A percentile compares a stretch with the other conserved stretches of the same genome.
phyloP scores from a whole-genome alignment of 2,113 vertebrate genomes.

The Oreochromis spilurus region DNA sequence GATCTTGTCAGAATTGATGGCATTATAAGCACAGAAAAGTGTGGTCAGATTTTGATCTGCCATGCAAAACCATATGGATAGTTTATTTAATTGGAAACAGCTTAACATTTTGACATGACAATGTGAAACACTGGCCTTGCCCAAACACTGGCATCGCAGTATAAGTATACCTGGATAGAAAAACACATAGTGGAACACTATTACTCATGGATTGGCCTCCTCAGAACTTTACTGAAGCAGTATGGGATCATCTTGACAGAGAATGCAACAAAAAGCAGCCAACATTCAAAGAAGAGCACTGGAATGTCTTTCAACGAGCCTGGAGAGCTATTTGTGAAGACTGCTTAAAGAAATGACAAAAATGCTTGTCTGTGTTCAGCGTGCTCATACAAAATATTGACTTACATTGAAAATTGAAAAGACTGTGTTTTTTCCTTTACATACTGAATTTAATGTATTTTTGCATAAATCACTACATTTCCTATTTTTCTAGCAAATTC shows the following conservation, averaged over 20 bases:
- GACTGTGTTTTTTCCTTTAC: background rate
- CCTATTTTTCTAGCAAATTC: background rate
- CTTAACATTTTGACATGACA: no score
- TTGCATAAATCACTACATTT: background rate
- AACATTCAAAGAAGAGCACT: background rate
- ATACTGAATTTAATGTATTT: background rate
- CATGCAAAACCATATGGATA: no score
- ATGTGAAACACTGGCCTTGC: no score
- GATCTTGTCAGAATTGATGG: background rate
- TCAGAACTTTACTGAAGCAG: no score
- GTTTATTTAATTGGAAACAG: no score
- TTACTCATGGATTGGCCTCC: no score
- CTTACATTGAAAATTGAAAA: background rate
- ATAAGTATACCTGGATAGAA: no score
- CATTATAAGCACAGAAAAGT: background rate
- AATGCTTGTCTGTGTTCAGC: background rate
- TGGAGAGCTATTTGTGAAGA: rapidly evolving
- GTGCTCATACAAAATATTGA: background rate
- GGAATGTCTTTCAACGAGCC: background rate
- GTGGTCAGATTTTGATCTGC: background rate
- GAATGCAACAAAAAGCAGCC: no score
- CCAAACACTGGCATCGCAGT: no score
- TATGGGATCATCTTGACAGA: no score
- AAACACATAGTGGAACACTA: no score
- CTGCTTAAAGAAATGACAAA: background rate